These are phyloP conservation scores for Branchellion lobata DNA, from an alignment of 2,888 invertebrate species.

Conservation along the genomic window DNA sequence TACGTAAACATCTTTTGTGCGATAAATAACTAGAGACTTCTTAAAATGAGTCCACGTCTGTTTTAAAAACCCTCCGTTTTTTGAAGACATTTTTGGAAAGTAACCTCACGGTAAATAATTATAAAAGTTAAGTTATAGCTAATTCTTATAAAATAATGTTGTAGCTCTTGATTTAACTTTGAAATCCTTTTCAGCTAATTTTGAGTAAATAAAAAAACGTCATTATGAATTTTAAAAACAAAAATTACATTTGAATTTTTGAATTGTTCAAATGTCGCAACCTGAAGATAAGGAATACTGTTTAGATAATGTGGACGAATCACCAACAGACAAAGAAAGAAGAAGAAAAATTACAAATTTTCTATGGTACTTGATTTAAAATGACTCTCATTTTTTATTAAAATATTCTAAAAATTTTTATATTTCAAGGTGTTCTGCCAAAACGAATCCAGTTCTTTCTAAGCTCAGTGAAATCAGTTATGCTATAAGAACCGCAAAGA, in stretches of 20 bases:
- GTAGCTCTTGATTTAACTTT: no score
- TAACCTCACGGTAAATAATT: no score
- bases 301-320: neutral
- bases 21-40: slow-evolving; percentile 28
- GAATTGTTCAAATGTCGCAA: neutral
- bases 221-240: no score
- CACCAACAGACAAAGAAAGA: neutral
- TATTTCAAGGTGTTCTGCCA: slow-evolving; percentile 27
- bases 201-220: no score
- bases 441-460: neutral
- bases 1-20: slow-evolving; percentile 32
- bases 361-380: slow-evolving; percentile 6
- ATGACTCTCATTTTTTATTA: neutral
- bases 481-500: slow-evolving; percentile 23
- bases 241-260: no score
- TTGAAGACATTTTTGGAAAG: slow-evolving; percentile 6
- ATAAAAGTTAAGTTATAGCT: neutral
- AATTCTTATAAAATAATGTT: no score
- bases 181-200: neutral
- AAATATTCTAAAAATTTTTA: neutral
- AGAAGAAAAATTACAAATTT: slow-evolving; percentile 16
- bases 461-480: slow-evolving; percentile 10
- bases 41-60: slow-evolving; percentile 34
- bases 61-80: slow-evolving; percentile 1
- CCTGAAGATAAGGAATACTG: neutral